phyloP scores from a whole-genome alignment of 2,888 invertebrate species.

The Ochlodes sylvanus region DNA sequence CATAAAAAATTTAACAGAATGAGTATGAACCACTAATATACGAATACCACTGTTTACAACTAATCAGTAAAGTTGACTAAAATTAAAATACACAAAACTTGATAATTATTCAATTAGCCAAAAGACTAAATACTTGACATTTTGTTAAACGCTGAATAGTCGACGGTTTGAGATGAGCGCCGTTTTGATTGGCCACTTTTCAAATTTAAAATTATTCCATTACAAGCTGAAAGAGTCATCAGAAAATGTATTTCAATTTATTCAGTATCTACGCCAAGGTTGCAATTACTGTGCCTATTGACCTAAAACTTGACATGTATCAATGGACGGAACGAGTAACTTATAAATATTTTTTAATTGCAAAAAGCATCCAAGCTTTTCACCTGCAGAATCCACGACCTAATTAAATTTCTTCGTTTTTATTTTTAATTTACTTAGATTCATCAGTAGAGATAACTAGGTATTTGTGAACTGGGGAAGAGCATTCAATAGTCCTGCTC shows the following conservation, averaged over 20 bases:
- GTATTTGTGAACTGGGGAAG: too few species aligned
- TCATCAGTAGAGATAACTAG: background rate
- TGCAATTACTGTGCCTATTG: slow-evolving; percentile 34
- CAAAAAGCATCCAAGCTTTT: slow-evolving; percentile 1
- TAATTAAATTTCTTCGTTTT: background rate
- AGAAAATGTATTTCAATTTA: slow-evolving; percentile 28
- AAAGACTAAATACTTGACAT: background rate
- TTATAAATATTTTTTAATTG: slow-evolving; percentile 16
- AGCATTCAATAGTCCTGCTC: too few species aligned
- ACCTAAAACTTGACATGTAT: slow-evolving; percentile 36
- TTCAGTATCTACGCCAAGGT: slow-evolving; percentile 28
- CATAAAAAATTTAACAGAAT: too few species aligned
- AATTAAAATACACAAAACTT: too few species aligned
- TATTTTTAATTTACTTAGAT: background rate
- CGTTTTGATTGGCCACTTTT: slow-evolving; percentile 3
- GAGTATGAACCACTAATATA: too few species aligned
- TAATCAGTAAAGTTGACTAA: too few species aligned
- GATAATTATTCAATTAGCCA: background rate
- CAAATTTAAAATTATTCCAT: slow-evolving; percentile 20
- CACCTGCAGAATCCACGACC: background rate
- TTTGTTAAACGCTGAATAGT: background rate
- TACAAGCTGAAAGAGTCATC: slow-evolving; percentile 23
- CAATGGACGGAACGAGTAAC: slow-evolving; percentile 21
- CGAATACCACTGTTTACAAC: too few species aligned
- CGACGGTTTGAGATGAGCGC: background rate